Conservation (phyloP, 2,888 invertebrate genomes). For the Ophraella communa region DNA sequence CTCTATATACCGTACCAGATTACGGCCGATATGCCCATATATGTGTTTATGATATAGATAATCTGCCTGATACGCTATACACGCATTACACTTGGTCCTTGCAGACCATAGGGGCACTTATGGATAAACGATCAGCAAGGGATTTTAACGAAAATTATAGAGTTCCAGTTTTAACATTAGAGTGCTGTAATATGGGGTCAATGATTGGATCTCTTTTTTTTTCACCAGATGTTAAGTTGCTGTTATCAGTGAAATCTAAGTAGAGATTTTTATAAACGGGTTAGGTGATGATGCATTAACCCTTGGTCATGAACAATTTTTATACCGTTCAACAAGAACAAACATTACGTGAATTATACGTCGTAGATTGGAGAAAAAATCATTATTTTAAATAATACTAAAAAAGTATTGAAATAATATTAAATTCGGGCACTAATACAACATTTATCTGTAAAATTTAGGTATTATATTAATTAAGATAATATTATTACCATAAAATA, state of each 20-base stretch:
- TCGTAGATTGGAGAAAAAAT: too few species aligned
- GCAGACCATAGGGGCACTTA: slow-evolving; percentile 24
- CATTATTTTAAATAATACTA: too few species aligned
- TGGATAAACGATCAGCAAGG: slow-evolving; percentile 21
- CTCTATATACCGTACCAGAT: slow-evolving; percentile 36
- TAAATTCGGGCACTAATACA: too few species aligned
- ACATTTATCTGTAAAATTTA: too few species aligned
- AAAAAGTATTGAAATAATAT: too few species aligned
- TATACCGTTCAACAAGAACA: too few species aligned
- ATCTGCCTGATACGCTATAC: slow-evolving; percentile 23
- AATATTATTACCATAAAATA: too few species aligned
- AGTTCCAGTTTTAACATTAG: not conserved
- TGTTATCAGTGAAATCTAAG: not conserved
- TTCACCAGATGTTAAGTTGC: not conserved
- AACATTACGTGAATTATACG: too few species aligned
- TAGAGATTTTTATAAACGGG: not conserved
- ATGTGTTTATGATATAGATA: slow-evolving; percentile 30
- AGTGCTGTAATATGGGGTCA: not conserved
- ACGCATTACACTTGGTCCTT: slow-evolving; percentile 17
- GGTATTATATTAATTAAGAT: too few species aligned
- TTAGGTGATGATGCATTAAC: too few species aligned
- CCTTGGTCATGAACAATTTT: too few species aligned
- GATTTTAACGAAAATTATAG: slow-evolving; percentile 5
- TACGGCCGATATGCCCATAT: slow-evolving; percentile 28
- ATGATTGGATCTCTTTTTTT: slow-evolving; percentile 1